These are phyloP conservation scores for Idaea biselata DNA, from an alignment of 2,888 invertebrate genomes.

Conservation along the genomic window DNA sequence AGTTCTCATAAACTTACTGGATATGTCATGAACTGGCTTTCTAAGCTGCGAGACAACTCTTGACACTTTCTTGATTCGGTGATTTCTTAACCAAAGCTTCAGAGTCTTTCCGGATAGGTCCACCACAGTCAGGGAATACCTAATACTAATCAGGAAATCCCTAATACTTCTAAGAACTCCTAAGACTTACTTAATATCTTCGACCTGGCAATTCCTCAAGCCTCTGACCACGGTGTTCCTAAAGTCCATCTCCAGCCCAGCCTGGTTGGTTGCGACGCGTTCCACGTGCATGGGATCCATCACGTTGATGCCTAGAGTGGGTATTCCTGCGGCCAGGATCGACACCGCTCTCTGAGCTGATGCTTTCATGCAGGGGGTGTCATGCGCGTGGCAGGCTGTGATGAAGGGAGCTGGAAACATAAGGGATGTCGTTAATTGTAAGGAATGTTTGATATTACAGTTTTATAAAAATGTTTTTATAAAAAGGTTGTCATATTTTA, in stretches of 20 bases:
- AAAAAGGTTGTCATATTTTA: no score
- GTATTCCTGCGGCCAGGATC: constrained; percentile 52
- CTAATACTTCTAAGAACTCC: neutral
- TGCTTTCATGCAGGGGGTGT: constrained; percentile 46
- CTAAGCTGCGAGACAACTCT: no score
- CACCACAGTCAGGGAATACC: no score
- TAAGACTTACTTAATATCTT: constrained; percentile 50
- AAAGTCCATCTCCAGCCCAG: constrained; percentile 63
- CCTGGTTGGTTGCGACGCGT: constrained; percentile 48
- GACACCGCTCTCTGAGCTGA: constrained; percentile 57
- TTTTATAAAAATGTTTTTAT: no score
- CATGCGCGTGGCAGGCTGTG: constrained; percentile 48
- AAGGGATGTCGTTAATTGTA: neutral
- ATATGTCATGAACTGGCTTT: no score
- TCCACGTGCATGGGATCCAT: constrained; percentile 62
- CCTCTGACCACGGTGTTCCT: constrained; percentile 58
- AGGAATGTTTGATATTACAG: neutral
- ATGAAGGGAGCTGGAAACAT: constrained; percentile 51
- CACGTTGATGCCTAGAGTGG: constrained; percentile 46
- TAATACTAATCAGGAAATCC: neutral
- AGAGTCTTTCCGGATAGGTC: no score
- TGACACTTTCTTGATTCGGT: no score
- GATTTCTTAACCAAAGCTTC: no score
- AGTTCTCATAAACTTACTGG: no score
- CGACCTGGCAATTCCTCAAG: constrained; percentile 51